Percentiles rank a stretch among this genome's conserved stretches.
phyloP scores from a whole-genome alignment of 1,140 invertebrate genomes.

The Nautilus pompilius region DNA sequence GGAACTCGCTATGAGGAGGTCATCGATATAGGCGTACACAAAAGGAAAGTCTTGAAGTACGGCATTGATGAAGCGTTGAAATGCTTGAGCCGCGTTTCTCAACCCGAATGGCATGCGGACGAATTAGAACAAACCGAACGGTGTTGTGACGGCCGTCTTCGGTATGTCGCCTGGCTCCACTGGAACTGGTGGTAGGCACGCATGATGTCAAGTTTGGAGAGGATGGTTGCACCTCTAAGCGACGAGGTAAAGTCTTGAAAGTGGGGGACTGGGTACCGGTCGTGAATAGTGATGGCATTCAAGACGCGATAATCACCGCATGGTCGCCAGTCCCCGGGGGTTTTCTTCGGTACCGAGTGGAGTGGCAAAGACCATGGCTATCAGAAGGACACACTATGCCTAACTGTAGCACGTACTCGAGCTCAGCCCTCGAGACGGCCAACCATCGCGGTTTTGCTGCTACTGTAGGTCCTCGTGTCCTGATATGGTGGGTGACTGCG shows the following conservation, averaged over 20 bases:
- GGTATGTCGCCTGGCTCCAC: conserved; percentile 7
- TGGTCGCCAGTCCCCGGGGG: conserved; percentile 44
- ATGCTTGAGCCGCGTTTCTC: conserved; percentile 15
- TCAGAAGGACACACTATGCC: neutral
- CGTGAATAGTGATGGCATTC: conserved; percentile 47
- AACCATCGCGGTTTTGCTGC: conserved; percentile 9
- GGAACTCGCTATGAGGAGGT: conserved; percentile 13
- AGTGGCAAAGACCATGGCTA: conserved; percentile 53
- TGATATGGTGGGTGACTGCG: conserved; percentile 10
- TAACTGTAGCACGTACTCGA: neutral
- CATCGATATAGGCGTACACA: conserved; percentile 16
- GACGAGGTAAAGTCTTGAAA: conserved; percentile 23
- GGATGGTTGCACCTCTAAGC: conserved; percentile 10
- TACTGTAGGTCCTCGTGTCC: conserved; percentile 10
- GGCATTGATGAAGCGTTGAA: conserved; percentile 13
- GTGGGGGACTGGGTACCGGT: conserved; percentile 20
- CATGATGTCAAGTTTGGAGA: conserved; percentile 21
- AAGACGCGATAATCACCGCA: conserved; percentile 57
- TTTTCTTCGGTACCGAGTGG: conserved; percentile 52
- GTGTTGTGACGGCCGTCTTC: conserved; percentile 13
- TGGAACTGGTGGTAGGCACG: conserved; percentile 18
- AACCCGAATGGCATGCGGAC: conserved; percentile 18
- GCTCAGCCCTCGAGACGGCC: neutral
- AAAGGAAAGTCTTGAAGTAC: conserved; percentile 9
- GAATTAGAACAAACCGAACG: conserved; percentile 1